A percentile compares a stretch with the other conserved stretches of the same genome.
These are phyloP conservation scores for Eucriotettix oculatus DNA, from an alignment of 2,888 invertebrate genomes.

Conservation along the genomic window DNA sequence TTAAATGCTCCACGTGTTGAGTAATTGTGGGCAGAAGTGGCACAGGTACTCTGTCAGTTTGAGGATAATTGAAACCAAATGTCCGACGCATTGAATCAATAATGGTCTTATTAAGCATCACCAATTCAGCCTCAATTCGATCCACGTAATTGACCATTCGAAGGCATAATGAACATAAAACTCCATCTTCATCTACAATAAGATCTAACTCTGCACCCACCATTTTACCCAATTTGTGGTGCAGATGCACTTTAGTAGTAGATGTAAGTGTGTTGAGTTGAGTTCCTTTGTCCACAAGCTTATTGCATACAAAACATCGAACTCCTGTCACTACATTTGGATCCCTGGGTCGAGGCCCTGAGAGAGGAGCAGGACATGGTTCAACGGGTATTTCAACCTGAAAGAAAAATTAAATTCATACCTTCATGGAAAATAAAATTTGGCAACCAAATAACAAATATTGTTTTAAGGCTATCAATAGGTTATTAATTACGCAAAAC, in stretches of 20 bases:
- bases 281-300: neutral
- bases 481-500: too few relatives aligned
- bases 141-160: constrained; percentile 3
- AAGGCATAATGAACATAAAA: constrained; percentile 1
- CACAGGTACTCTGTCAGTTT: neutral
- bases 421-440: too few relatives aligned
- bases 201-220: neutral
- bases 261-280: neutral
- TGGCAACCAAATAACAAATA: too few relatives aligned
- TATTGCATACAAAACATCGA: constrained; percentile 4
- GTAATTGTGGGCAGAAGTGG: neutral
- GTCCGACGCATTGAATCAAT: neutral
- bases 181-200: constrained; percentile 1
- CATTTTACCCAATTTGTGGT: constrained; percentile 1
- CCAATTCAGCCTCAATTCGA: constrained; percentile 3
- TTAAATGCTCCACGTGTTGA: too few relatives aligned
- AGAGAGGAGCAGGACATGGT: too few relatives aligned
- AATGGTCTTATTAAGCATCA: constrained; percentile 1
- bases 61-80: neutral
- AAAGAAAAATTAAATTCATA: too few relatives aligned
- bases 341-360: too few relatives aligned
- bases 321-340: neutral
- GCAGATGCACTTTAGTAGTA: constrained; percentile 1
- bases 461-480: too few relatives aligned
- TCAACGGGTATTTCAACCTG: too few relatives aligned